A percentile compares a stretch with the other conserved stretches of the same genome.
phyloP scores from a whole-genome alignment of 2,797 vertebrate species.

The Peromyscus eremicus region DNA sequence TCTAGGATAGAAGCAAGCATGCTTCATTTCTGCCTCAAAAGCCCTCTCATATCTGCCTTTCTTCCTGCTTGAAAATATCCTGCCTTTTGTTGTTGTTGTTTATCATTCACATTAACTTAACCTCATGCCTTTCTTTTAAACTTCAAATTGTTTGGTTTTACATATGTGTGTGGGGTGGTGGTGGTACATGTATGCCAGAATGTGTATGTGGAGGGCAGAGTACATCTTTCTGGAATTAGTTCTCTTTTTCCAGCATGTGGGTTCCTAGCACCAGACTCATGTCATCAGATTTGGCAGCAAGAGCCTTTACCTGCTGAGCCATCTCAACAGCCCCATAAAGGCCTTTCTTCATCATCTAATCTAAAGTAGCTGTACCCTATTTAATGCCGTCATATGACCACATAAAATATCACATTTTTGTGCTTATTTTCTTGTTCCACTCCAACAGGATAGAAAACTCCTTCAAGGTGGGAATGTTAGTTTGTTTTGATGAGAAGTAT shows the following conservation, averaged over 20 bases:
- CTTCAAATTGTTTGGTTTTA: background rate
- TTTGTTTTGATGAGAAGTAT: background rate
- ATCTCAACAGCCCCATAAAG: background rate
- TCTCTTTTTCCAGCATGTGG: background rate
- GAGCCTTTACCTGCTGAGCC: background rate
- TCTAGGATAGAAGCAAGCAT: background rate
- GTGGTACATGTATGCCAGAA: background rate
- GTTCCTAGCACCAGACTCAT: background rate
- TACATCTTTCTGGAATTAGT: background rate
- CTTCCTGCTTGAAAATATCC: conserved; percentile 36
- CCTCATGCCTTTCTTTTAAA: background rate
- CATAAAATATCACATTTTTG: background rate
- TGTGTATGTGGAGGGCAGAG: background rate
- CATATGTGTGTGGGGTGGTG: background rate
- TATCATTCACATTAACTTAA: conserved; percentile 2
- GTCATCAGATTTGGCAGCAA: background rate
- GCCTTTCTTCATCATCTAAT: background rate
- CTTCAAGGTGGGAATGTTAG: background rate
- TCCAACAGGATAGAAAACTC: conserved; percentile 1
- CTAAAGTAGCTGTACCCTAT: background rate
- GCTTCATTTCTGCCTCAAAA: background rate
- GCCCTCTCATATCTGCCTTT: background rate
- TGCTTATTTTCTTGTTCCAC: conserved; percentile 38
- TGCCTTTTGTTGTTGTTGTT: background rate
- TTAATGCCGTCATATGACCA: background rate